Conservation (phyloP, 2,797 vertebrate genomes). For the Cossypha polioptera region DNA sequence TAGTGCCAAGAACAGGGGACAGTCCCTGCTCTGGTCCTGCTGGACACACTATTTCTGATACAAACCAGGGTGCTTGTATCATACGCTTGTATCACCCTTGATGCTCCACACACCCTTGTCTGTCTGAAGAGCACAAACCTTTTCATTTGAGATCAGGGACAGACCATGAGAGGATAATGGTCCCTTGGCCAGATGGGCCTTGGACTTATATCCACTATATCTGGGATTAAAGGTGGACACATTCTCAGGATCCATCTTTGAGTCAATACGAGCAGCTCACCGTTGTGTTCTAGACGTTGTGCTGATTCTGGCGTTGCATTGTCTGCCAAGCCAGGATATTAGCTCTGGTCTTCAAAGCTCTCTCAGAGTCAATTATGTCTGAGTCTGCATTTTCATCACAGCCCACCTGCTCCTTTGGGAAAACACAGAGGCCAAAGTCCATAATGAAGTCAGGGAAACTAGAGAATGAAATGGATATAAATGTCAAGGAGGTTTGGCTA, state of each 20-base stretch:
- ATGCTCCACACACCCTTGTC: not conserved
- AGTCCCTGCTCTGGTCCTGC: not conserved
- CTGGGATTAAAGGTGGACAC: not conserved
- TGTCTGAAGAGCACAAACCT: not conserved
- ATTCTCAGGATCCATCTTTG: not conserved
- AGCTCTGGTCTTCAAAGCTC: constrained; percentile 6
- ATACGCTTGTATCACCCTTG: not conserved
- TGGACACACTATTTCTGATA: not conserved
- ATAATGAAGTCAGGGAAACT: constrained; percentile 6
- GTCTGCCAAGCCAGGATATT: not conserved
- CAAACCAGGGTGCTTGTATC: not conserved
- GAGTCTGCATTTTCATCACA: not conserved
- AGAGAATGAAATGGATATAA: constrained; percentile 9
- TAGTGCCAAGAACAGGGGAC: accelerated
- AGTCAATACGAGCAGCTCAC: not conserved
- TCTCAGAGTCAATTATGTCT: not conserved
- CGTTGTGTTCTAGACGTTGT: accelerated
- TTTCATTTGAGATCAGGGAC: not conserved
- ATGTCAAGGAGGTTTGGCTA: not conserved
- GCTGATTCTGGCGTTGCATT: not conserved
- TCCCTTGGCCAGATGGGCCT: not conserved
- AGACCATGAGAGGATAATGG: not conserved
- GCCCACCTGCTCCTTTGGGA: not conserved
- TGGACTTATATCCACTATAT: not conserved
- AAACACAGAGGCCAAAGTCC: not conserved